These are phyloP conservation scores for Deilephila porcellus DNA, from an alignment of 2,888 invertebrate genomes.

Conservation along the genomic window DNA sequence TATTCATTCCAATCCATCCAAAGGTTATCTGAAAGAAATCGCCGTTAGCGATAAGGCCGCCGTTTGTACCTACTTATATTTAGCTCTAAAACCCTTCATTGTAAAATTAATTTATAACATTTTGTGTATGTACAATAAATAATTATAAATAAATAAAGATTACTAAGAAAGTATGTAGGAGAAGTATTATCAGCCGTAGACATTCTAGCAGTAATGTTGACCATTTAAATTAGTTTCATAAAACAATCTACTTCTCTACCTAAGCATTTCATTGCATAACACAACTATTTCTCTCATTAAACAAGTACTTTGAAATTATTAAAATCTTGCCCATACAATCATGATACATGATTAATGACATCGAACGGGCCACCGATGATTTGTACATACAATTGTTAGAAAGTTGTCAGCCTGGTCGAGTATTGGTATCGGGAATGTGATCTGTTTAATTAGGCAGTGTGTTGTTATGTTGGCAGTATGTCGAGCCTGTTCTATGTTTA, in stretches of 20 bases:
- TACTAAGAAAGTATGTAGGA: no score
- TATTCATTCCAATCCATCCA: no score
- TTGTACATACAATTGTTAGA: constrained; percentile 26
- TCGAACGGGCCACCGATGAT: constrained; percentile 7
- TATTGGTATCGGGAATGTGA: constrained; percentile 22
- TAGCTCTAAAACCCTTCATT: no score
- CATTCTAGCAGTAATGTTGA: no score
- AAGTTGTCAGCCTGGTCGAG: constrained; percentile 20
- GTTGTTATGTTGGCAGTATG: background rate
- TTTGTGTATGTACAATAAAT: no score
- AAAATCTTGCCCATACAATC: background rate
- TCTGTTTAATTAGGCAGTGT: constrained; percentile 17
- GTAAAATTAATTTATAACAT: no score
- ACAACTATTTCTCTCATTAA: background rate
- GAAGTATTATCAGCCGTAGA: no score
- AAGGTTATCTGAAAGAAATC: no score
- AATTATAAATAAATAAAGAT: no score
- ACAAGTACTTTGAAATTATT: background rate
- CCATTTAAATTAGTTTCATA: no score
- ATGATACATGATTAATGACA: constrained; percentile 22
- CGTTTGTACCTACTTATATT: no score
- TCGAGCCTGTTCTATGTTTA: background rate
- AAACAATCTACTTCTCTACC: background rate
- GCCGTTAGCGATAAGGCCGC: no score
- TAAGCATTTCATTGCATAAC: background rate